A percentile compares a stretch with the other conserved stretches of the same genome.
Evolutionary conservation across 2,113 vertebrate species (phyloP).

Genomic region (Phrynosoma platyrhinos): DNA sequence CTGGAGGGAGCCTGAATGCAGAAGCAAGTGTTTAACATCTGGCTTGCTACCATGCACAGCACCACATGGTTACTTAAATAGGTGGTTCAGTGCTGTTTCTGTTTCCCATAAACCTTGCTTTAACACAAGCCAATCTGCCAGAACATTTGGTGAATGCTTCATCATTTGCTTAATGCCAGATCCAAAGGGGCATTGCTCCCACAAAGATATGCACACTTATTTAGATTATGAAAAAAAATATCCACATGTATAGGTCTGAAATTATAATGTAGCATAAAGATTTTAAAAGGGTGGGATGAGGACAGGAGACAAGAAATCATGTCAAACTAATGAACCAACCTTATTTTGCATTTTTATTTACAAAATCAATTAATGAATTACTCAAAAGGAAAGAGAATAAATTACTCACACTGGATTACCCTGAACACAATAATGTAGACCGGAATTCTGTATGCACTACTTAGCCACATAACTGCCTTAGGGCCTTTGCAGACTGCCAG

Average conservation of each 20-base stretch:
- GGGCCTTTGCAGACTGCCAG: no score
- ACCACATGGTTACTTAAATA: neutral
- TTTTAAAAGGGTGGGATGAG: neutral
- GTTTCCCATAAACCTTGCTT: slow-evolving; percentile 44
- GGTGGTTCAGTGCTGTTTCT: slow-evolving; percentile 37
- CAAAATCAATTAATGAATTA: neutral
- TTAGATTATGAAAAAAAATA: slow-evolving; percentile 26
- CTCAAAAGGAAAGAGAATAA: neutral
- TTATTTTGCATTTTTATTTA: neutral
- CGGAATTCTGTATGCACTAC: no score
- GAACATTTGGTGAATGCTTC: slow-evolving; percentile 51
- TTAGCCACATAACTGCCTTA: no score
- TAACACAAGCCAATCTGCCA: slow-evolving; percentile 50
- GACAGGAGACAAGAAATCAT: neutral
- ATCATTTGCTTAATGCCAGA: slow-evolving; percentile 44
- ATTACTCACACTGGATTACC: neutral
- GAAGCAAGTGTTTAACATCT: slow-evolving; percentile 55
- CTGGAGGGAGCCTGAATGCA: neutral
- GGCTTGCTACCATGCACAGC: slow-evolving; percentile 33
- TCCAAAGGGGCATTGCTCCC: slow-evolving; percentile 35
- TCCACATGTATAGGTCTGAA: slow-evolving; percentile 15
- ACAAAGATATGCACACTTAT: slow-evolving; percentile 24
- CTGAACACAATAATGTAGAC: no score
- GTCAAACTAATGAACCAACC: neutral
- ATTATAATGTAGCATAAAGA: slow-evolving; percentile 22